These are phyloP conservation scores for Sebastes ruberrimus DNA, from an alignment of 2,797 vertebrate species.

Conservation along the genomic window DNA sequence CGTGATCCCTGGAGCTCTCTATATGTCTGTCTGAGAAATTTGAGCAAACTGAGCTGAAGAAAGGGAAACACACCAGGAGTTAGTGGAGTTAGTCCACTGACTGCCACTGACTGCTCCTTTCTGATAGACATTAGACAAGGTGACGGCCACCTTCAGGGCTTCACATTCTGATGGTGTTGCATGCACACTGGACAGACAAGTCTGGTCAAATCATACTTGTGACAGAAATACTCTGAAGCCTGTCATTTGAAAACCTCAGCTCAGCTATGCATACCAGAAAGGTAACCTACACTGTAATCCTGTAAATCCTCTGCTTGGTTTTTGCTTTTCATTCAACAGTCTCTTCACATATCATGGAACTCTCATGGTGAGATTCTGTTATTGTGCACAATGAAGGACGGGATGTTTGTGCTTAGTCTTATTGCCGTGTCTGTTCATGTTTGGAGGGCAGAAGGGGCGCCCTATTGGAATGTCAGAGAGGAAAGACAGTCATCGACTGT, in stretches of 20 bases:
- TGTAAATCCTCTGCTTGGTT: not conserved
- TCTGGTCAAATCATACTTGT: constrained; percentile 43
- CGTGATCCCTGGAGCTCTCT: not conserved
- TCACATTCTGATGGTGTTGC: constrained; percentile 25
- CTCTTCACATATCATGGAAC: not conserved
- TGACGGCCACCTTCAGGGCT: not conserved
- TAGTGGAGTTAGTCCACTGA: not conserved
- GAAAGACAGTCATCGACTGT: not conserved
- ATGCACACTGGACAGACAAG: constrained; percentile 20
- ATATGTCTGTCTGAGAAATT: not conserved
- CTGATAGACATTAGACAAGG: not conserved
- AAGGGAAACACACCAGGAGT: not conserved
- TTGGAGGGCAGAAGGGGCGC: constrained; percentile 18
- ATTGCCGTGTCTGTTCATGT: constrained; percentile 30
- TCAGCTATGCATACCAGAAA: constrained; percentile 46
- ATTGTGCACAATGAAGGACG: constrained; percentile 12
- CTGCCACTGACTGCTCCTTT: not conserved
- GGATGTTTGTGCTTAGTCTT: constrained; percentile 4
- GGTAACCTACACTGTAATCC: constrained; percentile 18
- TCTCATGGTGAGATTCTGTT: not conserved
- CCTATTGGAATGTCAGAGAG: constrained; percentile 21
- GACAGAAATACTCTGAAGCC: constrained; percentile 44
- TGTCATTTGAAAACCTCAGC: constrained; percentile 57
- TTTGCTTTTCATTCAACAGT: not conserved
- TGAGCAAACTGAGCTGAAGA: not conserved